phyloP scores from a whole-genome alignment of 2,888 invertebrate genomes.

The Diadegma fenestrale region DNA sequence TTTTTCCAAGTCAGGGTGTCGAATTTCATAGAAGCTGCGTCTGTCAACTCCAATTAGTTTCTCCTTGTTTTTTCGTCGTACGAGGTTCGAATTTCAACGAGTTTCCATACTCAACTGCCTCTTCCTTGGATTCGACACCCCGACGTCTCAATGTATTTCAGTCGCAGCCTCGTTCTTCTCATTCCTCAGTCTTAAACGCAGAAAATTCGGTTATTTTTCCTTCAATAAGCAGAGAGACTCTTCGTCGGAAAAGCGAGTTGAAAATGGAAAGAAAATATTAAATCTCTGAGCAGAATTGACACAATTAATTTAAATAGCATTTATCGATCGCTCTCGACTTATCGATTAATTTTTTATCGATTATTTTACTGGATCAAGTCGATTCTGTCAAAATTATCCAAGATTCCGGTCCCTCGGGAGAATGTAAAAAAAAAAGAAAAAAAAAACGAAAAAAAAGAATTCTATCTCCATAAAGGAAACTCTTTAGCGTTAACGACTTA shows the following conservation, averaged over 20 bases:
- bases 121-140: constrained; percentile 24
- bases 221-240: neutral
- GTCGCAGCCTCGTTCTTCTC: constrained; percentile 37
- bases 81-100: constrained; percentile 18
- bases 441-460: neutral
- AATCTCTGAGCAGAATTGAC: constrained; percentile 1
- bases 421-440: neutral
- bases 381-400: constrained; percentile 1
- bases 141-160: constrained; percentile 35
- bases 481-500: constrained; percentile 62
- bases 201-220: constrained; percentile 18
- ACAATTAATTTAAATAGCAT: constrained; percentile 17
- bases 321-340: constrained; percentile 12
- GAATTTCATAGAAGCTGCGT: constrained; percentile 12
- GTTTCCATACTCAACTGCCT: constrained; percentile 35
- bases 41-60: neutral
- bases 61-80: constrained; percentile 3
- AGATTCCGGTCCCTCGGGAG: constrained; percentile 5
- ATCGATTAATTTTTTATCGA: constrained; percentile 9
- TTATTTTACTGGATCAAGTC: constrained; percentile 14
- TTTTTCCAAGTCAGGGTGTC: constrained; percentile 32
- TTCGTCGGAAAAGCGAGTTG: neutral
- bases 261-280: neutral
- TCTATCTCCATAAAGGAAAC: constrained; percentile 31
- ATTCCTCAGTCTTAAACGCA: constrained; percentile 13